Percentiles rank a stretch among this genome's conserved stretches.
These are phyloP conservation scores for Schizopygopsis pylzovi DNA, from an alignment of 2,797 vertebrate genomes.

Conservation along the genomic window DNA sequence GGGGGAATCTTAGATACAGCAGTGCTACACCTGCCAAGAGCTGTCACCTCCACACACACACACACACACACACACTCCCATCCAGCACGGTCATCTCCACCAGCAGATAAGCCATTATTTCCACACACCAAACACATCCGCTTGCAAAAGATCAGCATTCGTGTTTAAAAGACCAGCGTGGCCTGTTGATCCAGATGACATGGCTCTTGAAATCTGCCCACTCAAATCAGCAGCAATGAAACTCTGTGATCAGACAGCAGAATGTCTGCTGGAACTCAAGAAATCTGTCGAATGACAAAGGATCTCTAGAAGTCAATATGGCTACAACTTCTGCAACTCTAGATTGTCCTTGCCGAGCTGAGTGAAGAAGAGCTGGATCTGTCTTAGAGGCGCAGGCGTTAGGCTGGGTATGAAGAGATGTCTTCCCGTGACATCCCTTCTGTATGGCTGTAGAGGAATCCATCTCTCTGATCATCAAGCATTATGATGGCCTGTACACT, in stretches of 20 bases:
- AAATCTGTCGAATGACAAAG: slow-evolving; percentile 14
- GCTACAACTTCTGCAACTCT: slow-evolving; percentile 48
- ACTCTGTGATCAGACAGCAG: slow-evolving; percentile 10
- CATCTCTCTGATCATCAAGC: slow-evolving; percentile 28
- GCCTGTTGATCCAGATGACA: neutral
- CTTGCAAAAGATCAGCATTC: slow-evolving; percentile 8
- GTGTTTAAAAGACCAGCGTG: slow-evolving; percentile 4
- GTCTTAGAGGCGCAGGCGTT: slow-evolving; percentile 29
- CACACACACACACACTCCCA: slow-evolving; percentile 19
- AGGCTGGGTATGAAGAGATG: slow-evolving; percentile 37
- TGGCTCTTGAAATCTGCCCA: slow-evolving; percentile 25
- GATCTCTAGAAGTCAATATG: slow-evolving; percentile 33
- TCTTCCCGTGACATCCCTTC: slow-evolving; percentile 32
- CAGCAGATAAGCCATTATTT: slow-evolving; percentile 9
- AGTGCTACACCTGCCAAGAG: slow-evolving; percentile 39
- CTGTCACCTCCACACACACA: neutral
- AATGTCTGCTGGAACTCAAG: slow-evolving; percentile 25
- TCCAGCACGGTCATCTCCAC: slow-evolving; percentile 18
- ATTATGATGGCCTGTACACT: slow-evolving; percentile 38
- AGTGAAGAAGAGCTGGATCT: slow-evolving; percentile 12
- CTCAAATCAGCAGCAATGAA: slow-evolving; percentile 34
- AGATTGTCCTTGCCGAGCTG: slow-evolving; percentile 44
- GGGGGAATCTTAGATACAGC: slow-evolving; percentile 15
- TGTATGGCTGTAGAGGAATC: slow-evolving; percentile 41
- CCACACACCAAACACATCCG: neutral